Percentiles rank a stretch among this genome's conserved stretches.
Conservation (phyloP, 2,888 invertebrate species). For the Toxonevra muliebris region DNA sequence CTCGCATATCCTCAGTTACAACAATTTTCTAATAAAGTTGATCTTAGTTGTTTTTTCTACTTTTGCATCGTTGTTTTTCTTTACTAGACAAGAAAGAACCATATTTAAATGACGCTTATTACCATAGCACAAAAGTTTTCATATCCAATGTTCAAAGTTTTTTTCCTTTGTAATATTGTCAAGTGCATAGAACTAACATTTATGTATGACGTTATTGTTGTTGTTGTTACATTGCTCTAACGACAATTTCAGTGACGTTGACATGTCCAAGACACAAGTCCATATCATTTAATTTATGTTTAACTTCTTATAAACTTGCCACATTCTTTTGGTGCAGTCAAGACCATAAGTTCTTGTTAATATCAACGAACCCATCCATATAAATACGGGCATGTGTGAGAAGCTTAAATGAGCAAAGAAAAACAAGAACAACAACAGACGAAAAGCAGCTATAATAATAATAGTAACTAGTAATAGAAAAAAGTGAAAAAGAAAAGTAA, state of each 20-base stretch:
- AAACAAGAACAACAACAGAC: background rate
- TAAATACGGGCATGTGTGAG: constrained; percentile 5
- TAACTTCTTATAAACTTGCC: background rate
- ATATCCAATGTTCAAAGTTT: background rate
- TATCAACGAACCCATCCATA: constrained; percentile 31
- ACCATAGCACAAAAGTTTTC: background rate
- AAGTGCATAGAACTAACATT: constrained; percentile 23
- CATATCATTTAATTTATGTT: background rate
- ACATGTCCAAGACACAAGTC: background rate
- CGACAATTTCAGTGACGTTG: background rate
- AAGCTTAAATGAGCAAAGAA: background rate
- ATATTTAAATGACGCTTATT: no score
- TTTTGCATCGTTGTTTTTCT: no score
- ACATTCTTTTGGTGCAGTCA: constrained; percentile 16
- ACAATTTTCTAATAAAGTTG: no score
- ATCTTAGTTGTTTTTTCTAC: no score
- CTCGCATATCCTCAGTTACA: no score
- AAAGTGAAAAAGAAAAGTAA: constrained; percentile 22
- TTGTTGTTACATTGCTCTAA: background rate
- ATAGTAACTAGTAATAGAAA: constrained; percentile 9
- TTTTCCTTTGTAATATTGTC: constrained; percentile 12
- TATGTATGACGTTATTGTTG: background rate
- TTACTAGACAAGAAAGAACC: no score
- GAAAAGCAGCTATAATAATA: background rate
- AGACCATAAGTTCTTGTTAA: constrained; percentile 31